Evolutionary conservation across 2,113 vertebrate species (phyloP).

Genomic region (Paramormyrops kingsleyae): DNA sequence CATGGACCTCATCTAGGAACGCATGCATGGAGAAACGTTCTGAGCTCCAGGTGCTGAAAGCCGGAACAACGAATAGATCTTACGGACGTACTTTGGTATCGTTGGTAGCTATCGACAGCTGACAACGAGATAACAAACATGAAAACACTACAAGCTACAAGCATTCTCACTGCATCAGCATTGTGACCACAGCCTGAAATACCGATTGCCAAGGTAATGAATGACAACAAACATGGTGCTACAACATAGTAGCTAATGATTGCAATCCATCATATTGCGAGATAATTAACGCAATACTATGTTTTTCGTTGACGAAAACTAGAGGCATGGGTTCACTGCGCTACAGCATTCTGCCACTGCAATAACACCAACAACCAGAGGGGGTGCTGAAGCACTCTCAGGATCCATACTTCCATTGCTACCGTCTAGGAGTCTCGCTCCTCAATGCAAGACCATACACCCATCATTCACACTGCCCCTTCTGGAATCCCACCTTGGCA

Average conservation of each 20-base stretch:
- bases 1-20: background rate
- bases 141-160: too few relatives aligned
- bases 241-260: background rate
- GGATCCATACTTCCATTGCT: background rate
- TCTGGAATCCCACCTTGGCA: slow-evolving; percentile 59
- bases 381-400: background rate
- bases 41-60: background rate
- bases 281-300: background rate
- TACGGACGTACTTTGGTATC: background rate
- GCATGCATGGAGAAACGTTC: background rate
- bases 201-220: background rate
- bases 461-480: background rate
- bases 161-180: background rate
- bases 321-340: background rate
- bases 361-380: background rate
- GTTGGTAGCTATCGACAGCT: background rate
- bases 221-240: background rate
- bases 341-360: background rate
- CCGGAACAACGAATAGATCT: background rate
- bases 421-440: background rate
- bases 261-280: background rate
- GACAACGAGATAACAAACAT: background rate
- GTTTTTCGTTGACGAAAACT: background rate
- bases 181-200: background rate
- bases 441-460: background rate